Percentiles rank a stretch among this genome's conserved stretches.
These are phyloP conservation scores for Sebastes hopkinsi DNA, from an alignment of 2,797 vertebrate species.

Conservation along the genomic window DNA sequence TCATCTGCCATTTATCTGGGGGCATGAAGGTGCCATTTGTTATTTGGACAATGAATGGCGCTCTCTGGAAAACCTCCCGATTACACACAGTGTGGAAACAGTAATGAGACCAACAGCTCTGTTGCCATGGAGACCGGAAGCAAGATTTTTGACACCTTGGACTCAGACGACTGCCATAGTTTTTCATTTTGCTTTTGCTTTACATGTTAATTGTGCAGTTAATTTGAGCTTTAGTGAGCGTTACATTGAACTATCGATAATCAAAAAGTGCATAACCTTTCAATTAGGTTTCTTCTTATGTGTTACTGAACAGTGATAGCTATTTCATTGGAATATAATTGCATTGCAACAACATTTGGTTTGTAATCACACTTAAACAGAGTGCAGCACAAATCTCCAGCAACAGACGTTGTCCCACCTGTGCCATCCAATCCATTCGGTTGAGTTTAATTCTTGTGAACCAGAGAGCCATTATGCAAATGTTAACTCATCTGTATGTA, in stretches of 20 bases:
- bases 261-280: conserved; percentile 21
- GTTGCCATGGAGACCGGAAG: conserved; percentile 83
- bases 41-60: conserved; percentile 80
- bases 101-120: conserved; percentile 80
- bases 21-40: conserved; percentile 77
- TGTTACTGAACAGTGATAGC: conserved; percentile 19
- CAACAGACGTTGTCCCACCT: conserved; percentile 47
- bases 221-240: conserved; percentile 40
- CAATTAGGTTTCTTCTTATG: conserved; percentile 25
- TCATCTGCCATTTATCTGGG: conserved; percentile 80
- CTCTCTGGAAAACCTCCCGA: conserved; percentile 77
- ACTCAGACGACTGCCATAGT: conserved; percentile 57
- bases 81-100: conserved; percentile 77
- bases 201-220: conserved; percentile 54
- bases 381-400: conserved; percentile 30
- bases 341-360: conserved; percentile 31
- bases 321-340: conserved; percentile 39
- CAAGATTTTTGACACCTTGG: conserved; percentile 73
- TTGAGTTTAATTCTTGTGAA: conserved; percentile 55
- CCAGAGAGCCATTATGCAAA: conserved; percentile 65
- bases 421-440: conserved; percentile 50
- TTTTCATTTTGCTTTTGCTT: conserved; percentile 35
- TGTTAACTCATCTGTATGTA: conserved; percentile 64
- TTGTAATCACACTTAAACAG: conserved; percentile 59
- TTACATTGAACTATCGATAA: conserved; percentile 1